These are phyloP conservation scores for Menidia beryllina DNA, from an alignment of 2,113 vertebrate genomes.

Conservation along the genomic window DNA sequence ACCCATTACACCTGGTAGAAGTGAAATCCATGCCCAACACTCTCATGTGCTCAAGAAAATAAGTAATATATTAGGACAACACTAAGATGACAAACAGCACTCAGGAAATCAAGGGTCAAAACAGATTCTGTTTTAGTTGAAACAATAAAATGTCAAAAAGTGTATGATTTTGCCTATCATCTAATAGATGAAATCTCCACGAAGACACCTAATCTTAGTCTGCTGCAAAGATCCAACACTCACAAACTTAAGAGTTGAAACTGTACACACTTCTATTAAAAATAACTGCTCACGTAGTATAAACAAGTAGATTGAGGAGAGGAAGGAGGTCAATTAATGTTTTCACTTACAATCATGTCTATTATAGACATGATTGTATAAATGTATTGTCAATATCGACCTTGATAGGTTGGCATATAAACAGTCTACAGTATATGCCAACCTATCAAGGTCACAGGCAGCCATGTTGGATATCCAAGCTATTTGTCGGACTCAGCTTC, in stretches of 20 bases:
- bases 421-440: no score
- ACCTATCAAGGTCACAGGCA: constrained; percentile 24
- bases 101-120: background rate
- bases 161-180: background rate
- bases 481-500: constrained; percentile 2
- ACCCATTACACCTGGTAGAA: constrained; percentile 8
- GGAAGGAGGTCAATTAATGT: background rate
- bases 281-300: background rate
- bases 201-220: no score
- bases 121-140: background rate
- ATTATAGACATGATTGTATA: no score
- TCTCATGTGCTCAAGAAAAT: constrained; percentile 39
- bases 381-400: no score
- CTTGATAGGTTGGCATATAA: no score
- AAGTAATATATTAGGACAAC: background rate
- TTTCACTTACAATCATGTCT: background rate
- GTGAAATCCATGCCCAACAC: constrained; percentile 26
- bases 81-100: background rate
- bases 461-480: constrained; percentile 44
- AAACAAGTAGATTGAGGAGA: background rate
- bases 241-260: no score
- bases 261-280: background rate
- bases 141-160: no score
- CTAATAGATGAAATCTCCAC: background rate
- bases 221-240: background rate